Base-by-base conservation (phyloP, 2,888 invertebrate genomes). In the Tenthredo livida region DNA sequence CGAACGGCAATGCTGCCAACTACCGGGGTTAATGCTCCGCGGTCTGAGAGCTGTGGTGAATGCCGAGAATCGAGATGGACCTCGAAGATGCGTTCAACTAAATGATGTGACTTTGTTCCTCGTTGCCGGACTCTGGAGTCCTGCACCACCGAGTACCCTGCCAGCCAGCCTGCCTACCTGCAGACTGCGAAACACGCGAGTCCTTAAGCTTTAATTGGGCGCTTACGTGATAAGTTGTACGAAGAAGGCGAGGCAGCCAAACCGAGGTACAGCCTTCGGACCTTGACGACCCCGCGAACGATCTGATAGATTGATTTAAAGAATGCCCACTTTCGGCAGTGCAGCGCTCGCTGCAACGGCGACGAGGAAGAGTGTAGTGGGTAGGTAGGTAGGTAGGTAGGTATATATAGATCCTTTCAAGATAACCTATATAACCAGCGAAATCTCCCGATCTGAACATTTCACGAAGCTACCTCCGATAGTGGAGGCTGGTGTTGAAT, bases 21-120 rank as follows among this genome's bases (percentile, higher is more conserved):
- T 88, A 89, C 89, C 88, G 89, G 89, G 89, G 88, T 89, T 89
- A 90, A 89, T 87, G 90, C 89, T 87, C 88, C 80, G 25, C 65
- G 58, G 17, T 40, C 25, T 17, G 43, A 47, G 54, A 21, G 40
- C 25, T 50, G 40, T 25, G 84, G 17, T 21, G 80, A 29, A 80
- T 54, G 77, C 77, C 77, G 54, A 50, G 77, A 77, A 77, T 77
- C 77, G 80, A 80, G 80, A 84, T 84, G 84, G 84, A 84, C 84
- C 84, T 43, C 73, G 84, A 40, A 73, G 84, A 84, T 84, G 84
- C 73, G 73, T 58, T 73, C 84, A 65, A 58, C 80, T 80, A 80
- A 83, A 83, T 70, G 70, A 83, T 70, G 83, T 70, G 83, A 83
- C 67, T 83, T 83, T 70, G 83, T 83, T 83, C 70, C 83, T 67